Evolutionary conservation across 92 coral and sea anemone genomes (phyloP), one percentile per base, ranked within the genome.

Genomic region (Epizoanthus scotinus): DNA sequence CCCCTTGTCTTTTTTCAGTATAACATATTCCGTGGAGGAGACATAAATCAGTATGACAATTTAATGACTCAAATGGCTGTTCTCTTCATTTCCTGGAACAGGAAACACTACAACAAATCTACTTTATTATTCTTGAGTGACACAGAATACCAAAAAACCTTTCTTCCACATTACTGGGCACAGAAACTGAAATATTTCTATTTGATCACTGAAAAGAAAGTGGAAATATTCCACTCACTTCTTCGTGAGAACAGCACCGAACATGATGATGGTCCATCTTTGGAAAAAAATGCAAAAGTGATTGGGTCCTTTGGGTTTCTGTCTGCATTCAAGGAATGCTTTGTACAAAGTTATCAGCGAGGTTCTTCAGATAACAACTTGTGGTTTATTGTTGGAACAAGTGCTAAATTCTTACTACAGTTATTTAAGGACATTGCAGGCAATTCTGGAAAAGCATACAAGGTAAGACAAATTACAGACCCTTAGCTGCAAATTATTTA

Each of bases 131-230:
- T 60, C 61, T 52, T 83, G 58, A 73, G 67, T 73, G 82, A 73
- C 61, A 63, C 64, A 72, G 82, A 79, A 19, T 63, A 73, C 66
- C 86, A 73, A 25, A 63, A 65, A 15, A 53, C 21, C 47, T 65
- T 73, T 28, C 86, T 83, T 40, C 75, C 86, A 31, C 73, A 71
- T 29, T 72, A 83, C 65, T 83, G 86, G 82, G 19, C 27, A 26
- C 69, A 63, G 44, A 63, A 63, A 26, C 69, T 31, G 69, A 27
- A 63, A 20, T 31, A 63, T 44, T 63, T 63, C 49, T 64, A 64
- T 7, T n/a, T 64, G 17, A 64, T 64, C 13, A 26, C 64, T 64
- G 70, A 64, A 24, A 64, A 64, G 70, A 64, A 64, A 24, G 70
- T 64, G 13, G 42, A 64, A 29, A 40, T 64, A 64, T 49, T 77